These are phyloP conservation scores for Mus spretus DNA, from an alignment of 2,797 vertebrate genomes.

Conservation along the genomic window DNA sequence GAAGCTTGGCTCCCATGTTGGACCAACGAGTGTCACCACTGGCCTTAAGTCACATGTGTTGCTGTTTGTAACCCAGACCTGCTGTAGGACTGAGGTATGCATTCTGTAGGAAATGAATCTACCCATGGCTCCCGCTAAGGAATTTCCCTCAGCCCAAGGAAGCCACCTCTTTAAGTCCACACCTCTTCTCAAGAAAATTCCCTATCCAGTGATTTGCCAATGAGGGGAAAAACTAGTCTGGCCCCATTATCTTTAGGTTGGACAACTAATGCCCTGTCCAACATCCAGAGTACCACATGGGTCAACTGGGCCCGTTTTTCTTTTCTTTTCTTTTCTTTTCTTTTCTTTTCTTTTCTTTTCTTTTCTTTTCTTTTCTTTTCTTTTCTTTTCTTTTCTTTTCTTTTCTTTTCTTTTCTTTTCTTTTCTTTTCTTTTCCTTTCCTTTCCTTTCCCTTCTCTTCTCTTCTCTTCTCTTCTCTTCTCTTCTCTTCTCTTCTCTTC, in stretches of 20 bases:
- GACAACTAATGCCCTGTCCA: not conserved
- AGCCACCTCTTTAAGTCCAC: not conserved
- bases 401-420: too few relatives aligned
- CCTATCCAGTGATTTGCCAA: not conserved
- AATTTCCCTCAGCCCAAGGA: not conserved
- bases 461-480: not conserved
- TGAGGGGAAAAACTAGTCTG: not conserved
- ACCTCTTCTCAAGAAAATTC: not conserved
- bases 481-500: not conserved
- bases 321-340: not conserved
- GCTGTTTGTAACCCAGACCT: not conserved
- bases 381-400: not conserved
- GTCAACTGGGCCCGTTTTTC: not conserved
- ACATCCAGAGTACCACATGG: not conserved
- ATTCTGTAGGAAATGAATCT: not conserved
- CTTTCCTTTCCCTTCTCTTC: too few relatives aligned
- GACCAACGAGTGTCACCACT: accelerated
- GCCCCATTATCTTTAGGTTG: not conserved
- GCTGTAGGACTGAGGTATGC: too few relatives aligned
- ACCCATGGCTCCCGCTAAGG: not conserved
- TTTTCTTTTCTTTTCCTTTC: too few relatives aligned
- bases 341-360: not conserved
- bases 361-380: not conserved
- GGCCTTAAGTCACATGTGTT: too few relatives aligned
- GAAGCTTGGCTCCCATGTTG: not conserved